phyloP scores from a whole-genome alignment of 2,113 vertebrate species.

The Euleptes europaea region DNA sequence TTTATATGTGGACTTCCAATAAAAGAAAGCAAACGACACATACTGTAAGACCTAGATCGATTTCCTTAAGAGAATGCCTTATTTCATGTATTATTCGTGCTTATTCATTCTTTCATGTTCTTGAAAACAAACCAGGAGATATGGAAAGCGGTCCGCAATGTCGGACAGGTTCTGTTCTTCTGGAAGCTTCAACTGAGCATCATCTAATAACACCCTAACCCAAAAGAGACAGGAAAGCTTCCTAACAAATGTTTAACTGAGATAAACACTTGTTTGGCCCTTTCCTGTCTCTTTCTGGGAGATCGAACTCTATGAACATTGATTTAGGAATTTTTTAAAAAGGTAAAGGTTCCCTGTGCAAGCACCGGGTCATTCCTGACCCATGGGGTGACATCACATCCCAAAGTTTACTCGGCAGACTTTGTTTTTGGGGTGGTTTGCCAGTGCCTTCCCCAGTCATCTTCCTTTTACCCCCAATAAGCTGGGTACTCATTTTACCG shows the following conservation, averaged over 20 bases:
- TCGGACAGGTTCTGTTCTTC: conserved; percentile 80
- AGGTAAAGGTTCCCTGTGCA: too few relatives aligned
- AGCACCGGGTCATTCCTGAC: too few relatives aligned
- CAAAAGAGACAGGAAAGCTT: conserved; percentile 24
- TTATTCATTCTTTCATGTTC: conserved; percentile 82
- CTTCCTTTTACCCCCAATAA: too few relatives aligned
- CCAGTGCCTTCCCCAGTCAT: too few relatives aligned
- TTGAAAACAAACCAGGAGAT: conserved; percentile 81
- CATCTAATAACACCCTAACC: conserved; percentile 76
- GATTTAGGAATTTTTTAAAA: neutral
- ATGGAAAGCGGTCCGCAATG: conserved; percentile 76
- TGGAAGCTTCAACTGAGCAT: conserved; percentile 76
- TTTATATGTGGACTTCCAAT: neutral
- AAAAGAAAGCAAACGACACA: neutral
- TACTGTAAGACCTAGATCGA: conserved; percentile 80
- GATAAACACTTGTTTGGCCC: too few relatives aligned
- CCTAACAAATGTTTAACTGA: too few relatives aligned
- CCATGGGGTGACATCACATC: too few relatives aligned
- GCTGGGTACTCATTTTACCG: too few relatives aligned
- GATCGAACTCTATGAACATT: neutral
- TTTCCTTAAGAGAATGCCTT: conserved; percentile 76
- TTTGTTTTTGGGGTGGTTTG: too few relatives aligned
- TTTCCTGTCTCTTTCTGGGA: too few relatives aligned
- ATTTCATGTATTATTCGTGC: conserved; percentile 58
- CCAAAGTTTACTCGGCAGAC: too few relatives aligned